Conservation (phyloP, 2,888 invertebrate species). For the Parasteatoda lunata region DNA sequence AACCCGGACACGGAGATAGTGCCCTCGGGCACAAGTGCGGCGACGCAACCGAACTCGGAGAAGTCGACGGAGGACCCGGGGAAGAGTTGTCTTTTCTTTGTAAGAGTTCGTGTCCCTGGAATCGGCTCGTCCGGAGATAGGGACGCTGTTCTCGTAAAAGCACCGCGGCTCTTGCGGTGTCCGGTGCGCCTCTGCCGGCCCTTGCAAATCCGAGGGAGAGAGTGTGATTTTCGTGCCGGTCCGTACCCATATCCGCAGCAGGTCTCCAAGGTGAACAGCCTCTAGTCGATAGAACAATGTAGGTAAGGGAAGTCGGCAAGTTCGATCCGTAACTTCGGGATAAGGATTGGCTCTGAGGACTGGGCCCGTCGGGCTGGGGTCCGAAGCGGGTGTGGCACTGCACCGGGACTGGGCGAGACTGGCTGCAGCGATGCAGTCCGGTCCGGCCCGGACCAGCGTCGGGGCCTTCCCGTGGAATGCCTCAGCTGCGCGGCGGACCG, state of each 20-base stretch:
- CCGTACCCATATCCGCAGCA: constrained; percentile 81
- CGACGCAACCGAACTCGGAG: too few relatives aligned
- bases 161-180: constrained; percentile 74
- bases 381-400: constrained; percentile 74
- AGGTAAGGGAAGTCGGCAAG: constrained; percentile 83
- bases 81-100: constrained; percentile 76
- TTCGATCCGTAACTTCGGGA: constrained; percentile 79
- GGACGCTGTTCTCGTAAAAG: constrained; percentile 74
- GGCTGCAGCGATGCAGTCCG: constrained; percentile 60
- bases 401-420: constrained; percentile 73
- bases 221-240: constrained; percentile 62
- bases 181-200: too few relatives aligned
- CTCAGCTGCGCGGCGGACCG: constrained; percentile 71
- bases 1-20: too few relatives aligned
- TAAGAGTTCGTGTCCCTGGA: constrained; percentile 75
- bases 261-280: constrained; percentile 84
- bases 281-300: constrained; percentile 82
- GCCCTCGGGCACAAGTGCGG: too few relatives aligned
- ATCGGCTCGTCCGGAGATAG: constrained; percentile 75
- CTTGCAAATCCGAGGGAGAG: too few relatives aligned
- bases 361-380: constrained; percentile 79
- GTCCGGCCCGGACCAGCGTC: constrained; percentile 71
- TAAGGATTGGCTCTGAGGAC: constrained; percentile 84
- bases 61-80: too few relatives aligned
- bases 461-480: constrained; percentile 72